Evolutionary conservation across 2,888 invertebrate species (phyloP).

Genomic region (Drosophila setosimentum): DNA sequence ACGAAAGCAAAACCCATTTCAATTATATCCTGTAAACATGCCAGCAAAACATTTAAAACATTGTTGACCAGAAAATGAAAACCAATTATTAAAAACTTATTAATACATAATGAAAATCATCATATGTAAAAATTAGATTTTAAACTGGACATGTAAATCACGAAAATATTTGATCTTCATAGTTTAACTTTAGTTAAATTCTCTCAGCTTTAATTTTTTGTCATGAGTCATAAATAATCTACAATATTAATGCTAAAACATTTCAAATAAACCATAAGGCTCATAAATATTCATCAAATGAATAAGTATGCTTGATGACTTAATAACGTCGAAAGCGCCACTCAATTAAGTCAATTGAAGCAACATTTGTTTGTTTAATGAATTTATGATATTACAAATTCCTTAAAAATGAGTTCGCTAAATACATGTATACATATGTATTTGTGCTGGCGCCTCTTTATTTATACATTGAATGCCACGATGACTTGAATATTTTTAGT

Average conservation of each 20-base stretch:
- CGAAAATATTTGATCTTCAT: background rate
- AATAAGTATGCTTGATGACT: background rate
- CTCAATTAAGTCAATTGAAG: conserved; percentile 4
- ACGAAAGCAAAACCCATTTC: background rate
- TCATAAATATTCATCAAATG: background rate
- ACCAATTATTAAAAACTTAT: background rate
- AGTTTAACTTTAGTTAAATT: background rate
- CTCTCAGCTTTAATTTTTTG: background rate
- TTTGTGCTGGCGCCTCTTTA: background rate
- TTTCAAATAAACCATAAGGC: background rate
- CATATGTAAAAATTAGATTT: background rate
- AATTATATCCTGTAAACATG: background rate
- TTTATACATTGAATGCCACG: background rate
- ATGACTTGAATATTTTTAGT: background rate
- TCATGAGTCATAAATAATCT: background rate
- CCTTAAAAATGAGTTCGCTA: background rate
- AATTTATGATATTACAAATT: background rate
- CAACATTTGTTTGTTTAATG: background rate
- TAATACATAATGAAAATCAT: background rate
- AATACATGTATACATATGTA: background rate
- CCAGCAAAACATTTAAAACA: background rate
- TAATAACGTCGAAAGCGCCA: background rate
- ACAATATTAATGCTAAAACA: background rate
- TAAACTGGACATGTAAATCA: background rate
- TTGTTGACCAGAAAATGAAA: background rate